These are phyloP conservation scores for Choloepus didactylus DNA, from an alignment of 2,797 vertebrate species.

Conservation along the genomic window DNA sequence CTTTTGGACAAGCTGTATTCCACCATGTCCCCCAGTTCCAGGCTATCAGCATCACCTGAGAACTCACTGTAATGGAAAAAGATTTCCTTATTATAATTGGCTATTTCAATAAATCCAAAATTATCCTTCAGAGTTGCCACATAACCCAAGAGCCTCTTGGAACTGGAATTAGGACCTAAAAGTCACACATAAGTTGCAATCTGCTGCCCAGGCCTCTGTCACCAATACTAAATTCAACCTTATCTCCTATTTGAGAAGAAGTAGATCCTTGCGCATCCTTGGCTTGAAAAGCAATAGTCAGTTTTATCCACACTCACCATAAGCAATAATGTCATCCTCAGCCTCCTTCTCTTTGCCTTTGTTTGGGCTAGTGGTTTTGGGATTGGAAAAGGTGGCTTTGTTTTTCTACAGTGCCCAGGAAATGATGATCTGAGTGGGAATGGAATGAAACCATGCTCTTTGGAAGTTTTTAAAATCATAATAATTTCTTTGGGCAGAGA, in stretches of 20 bases:
- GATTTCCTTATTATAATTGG: conserved; percentile 99
- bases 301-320: conserved; percentile 98
- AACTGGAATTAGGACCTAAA: conserved; percentile 94
- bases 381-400: conserved; percentile 89
- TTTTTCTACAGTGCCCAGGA: conserved; percentile 94
- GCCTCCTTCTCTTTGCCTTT: conserved; percentile 98
- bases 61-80: conserved; percentile 99
- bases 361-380: conserved; percentile 93
- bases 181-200: conserved; percentile 96
- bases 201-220: conserved; percentile 97
- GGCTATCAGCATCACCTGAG: conserved; percentile 96
- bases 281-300: conserved; percentile 95
- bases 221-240: conserved; percentile 98
- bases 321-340: conserved; percentile 97
- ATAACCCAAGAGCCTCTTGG: conserved; percentile 96
- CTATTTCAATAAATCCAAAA: conserved; percentile 99
- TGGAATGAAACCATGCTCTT: conserved; percentile 95
- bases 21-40: conserved; percentile 97
- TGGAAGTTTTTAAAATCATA: conserved; percentile 79
- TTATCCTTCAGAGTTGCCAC: conserved; percentile 99
- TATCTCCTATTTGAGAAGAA: conserved; percentile 96
- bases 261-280: conserved; percentile 96
- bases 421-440: conserved; percentile 95
- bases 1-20: conserved; percentile 98
- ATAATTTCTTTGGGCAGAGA: conserved; percentile 92